A percentile compares a stretch with the other conserved stretches of the same genome.
Evolutionary conservation across 2,888 invertebrate genomes (phyloP).

Genomic region (Pammene fasciana): DNA sequence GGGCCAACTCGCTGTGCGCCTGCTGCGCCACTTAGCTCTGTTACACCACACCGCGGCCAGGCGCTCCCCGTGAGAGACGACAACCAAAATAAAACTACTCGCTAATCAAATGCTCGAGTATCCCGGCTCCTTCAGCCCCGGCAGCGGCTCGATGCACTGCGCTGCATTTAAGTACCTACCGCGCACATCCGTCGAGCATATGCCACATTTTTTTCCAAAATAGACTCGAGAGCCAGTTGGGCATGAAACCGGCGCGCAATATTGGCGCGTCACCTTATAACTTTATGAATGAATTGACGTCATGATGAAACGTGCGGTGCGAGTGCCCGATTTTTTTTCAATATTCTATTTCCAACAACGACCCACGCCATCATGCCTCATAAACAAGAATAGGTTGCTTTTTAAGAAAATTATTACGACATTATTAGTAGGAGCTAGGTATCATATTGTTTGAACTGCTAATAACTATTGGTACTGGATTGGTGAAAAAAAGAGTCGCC

Average conservation of each 20-base stretch:
- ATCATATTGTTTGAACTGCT: background rate
- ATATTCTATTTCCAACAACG: constrained; percentile 35
- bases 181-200: constrained; percentile 43
- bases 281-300: constrained; percentile 79
- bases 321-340: constrained; percentile 32
- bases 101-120: constrained; percentile 58
- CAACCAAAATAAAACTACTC: constrained; percentile 72
- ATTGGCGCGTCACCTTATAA: constrained; percentile 60
- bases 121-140: constrained; percentile 43
- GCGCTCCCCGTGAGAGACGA: constrained; percentile 54
- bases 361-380: constrained; percentile 39
- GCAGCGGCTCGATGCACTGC: constrained; percentile 31
- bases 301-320: constrained; percentile 53
- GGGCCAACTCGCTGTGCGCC: constrained; percentile 63
- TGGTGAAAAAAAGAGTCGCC: background rate
- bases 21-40: constrained; percentile 71
- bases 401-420: constrained; percentile 16
- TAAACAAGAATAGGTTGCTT: constrained; percentile 33
- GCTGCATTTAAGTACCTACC: constrained; percentile 48
- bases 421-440: background rate
- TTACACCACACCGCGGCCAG: constrained; percentile 68
- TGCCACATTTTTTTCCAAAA: constrained; percentile 49
- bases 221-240: constrained; percentile 50
- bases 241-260: constrained; percentile 51
- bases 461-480: background rate